Evolutionary conservation across 2,797 vertebrate genomes (phyloP).

Genomic region (Sebastes miniatus): DNA sequence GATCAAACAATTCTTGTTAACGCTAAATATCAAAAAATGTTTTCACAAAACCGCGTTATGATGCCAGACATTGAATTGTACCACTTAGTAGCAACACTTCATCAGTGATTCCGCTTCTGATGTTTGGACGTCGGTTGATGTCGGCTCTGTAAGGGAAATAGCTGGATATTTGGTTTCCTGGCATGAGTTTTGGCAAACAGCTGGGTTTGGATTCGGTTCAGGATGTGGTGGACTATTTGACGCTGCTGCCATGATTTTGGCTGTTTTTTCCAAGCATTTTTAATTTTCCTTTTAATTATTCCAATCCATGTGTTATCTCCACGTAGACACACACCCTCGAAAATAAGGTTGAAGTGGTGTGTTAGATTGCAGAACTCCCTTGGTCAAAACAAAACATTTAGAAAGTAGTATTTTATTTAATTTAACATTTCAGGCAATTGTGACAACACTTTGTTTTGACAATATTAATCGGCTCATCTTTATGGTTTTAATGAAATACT

Average conservation of each 20-base stretch:
- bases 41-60: not conserved
- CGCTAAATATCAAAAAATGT: constrained; percentile 31
- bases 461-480: not conserved
- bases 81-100: constrained; percentile 16
- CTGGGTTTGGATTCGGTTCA: constrained; percentile 46
- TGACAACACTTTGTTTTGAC: not conserved
- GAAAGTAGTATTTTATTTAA: no score
- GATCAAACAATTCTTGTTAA: constrained; percentile 23
- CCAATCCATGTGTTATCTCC: not conserved
- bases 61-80: constrained; percentile 22
- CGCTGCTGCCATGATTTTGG: constrained; percentile 40
- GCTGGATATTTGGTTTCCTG: constrained; percentile 55
- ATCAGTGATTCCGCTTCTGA: constrained; percentile 24
- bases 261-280: constrained; percentile 2
- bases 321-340: not conserved
- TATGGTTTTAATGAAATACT: not conserved
- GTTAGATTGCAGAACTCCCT: not conserved
- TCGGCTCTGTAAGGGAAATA: constrained; percentile 32
- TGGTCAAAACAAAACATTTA: not conserved
- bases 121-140: constrained; percentile 42
- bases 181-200: constrained; percentile 48
- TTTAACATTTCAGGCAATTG: not conserved
- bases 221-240: constrained; percentile 37
- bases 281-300: constrained; percentile 27
- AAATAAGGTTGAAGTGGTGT: not conserved